phyloP scores from a whole-genome alignment of 2,113 vertebrate species.

The Microtus montanus region DNA sequence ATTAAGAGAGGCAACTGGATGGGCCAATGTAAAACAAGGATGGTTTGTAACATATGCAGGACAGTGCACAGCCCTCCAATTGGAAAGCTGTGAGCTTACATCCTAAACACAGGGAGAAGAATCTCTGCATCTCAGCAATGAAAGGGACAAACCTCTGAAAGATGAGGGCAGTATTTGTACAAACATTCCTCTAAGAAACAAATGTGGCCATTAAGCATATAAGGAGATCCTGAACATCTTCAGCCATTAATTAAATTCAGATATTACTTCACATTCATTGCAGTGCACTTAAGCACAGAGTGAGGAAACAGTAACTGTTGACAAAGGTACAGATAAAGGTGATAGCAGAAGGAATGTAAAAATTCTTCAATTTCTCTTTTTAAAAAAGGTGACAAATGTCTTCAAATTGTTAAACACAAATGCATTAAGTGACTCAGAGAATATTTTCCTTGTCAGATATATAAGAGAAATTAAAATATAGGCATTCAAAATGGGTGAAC shows the following conservation, averaged over 20 bases:
- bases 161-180: background rate
- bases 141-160: background rate
- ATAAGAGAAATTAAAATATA: background rate
- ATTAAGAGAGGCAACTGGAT: background rate
- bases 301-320: background rate
- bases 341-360: background rate
- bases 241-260: background rate
- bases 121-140: background rate
- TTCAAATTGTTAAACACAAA: background rate
- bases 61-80: background rate
- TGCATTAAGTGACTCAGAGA: background rate
- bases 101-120: background rate
- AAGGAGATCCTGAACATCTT: background rate
- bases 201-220: background rate
- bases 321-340: background rate
- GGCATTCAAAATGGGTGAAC: background rate
- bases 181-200: background rate
- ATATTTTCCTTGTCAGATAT: background rate
- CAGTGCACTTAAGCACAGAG: background rate
- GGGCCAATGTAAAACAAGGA: background rate
- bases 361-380: background rate
- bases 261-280: background rate
- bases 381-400: background rate
- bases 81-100: background rate
- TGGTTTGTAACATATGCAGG: background rate